Base-by-base conservation (phyloP, 1,140 invertebrate genomes). In the Drosophila baimaii region DNA sequence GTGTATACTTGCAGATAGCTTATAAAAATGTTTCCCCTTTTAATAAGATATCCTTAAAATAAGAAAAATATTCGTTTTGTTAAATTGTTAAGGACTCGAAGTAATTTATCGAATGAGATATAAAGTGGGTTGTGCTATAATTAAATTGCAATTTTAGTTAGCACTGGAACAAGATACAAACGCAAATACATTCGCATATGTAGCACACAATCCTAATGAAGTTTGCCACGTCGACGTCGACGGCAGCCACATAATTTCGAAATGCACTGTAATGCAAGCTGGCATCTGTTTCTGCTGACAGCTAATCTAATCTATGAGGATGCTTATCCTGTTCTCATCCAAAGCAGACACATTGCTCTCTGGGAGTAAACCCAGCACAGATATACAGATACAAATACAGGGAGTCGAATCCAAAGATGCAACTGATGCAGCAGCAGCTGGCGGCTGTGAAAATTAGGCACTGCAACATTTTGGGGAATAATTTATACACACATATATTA, bases 231-330 rank as follows among this genome's bases (percentile, higher is more conserved):
- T 33, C 17, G 49, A 33, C 49, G 49, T 29, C 27, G 27, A 3
- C 7, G 15, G 35, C 23, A 46, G 49, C 47, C 49, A 35, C 62
- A 55, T 46, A 69, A 56, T 69, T 70, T 70, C 3, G 25, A 10
- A 46, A 66, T 27, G 31, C 31, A 46, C 41, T 64, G 31, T 43
- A 47, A 23, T 17, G 64, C 31, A 39, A 69, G 39, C 54, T 47
- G 49, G 65, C 64, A 55, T 37, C 68, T 70, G 68, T 56, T 69
- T 56, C 63, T 70, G 68, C 49, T 54, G 62, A 69, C 62, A 69
- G 65, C 62, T 68, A 69, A 68, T 69, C 64, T 43, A 54, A 69
- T 54, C 65, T 68, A 69, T 69, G 62, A 54, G 65, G 64, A 69
- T 66, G 65, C 65, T 43, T 68, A 69, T 69, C 65, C 63, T 69